phyloP scores from a whole-genome alignment of 2,888 invertebrate species.

The Lordiphosa fenestrarum region DNA sequence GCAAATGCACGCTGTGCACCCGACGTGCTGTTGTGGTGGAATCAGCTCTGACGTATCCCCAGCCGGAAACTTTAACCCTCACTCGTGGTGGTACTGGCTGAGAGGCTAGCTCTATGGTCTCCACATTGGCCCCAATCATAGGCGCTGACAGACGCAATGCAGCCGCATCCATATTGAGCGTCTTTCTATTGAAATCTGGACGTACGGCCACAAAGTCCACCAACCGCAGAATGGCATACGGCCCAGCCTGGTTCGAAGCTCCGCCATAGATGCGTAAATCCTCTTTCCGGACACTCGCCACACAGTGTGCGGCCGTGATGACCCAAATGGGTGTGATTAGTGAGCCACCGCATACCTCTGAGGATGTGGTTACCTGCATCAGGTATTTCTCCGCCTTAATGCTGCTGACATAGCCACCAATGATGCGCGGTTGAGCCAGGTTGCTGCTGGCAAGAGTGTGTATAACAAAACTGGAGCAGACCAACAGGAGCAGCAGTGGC shows the following conservation, averaged over 20 bases:
- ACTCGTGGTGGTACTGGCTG: conserved; percentile 41
- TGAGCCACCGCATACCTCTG: conserved; percentile 58
- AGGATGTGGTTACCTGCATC: conserved; percentile 44
- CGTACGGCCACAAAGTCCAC: conserved; percentile 40
- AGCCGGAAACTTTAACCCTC: conserved; percentile 55
- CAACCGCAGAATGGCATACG: conserved; percentile 21
- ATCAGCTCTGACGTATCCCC: conserved; percentile 42
- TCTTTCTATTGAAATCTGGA: conserved; percentile 42
- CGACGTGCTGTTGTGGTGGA: conserved; percentile 36
- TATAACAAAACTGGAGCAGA: neutral
- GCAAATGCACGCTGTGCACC: conserved; percentile 51
- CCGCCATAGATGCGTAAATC: conserved; percentile 49
- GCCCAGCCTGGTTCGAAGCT: conserved; percentile 39
- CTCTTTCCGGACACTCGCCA: conserved; percentile 19
- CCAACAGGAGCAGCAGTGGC: neutral
- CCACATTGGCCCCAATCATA: conserved; percentile 53
- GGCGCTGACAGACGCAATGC: conserved; percentile 44
- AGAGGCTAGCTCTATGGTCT: conserved; percentile 53
- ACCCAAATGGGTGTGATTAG: conserved; percentile 58
- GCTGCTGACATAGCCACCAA: conserved; percentile 43
- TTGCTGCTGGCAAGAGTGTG: neutral
- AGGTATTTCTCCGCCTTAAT: conserved; percentile 53
- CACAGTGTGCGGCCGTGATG: conserved; percentile 67
- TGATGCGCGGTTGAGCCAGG: conserved; percentile 45
- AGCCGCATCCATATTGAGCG: conserved; percentile 65